Conservation (phyloP, 2,888 invertebrate species). For the Conistra vaccinii region DNA sequence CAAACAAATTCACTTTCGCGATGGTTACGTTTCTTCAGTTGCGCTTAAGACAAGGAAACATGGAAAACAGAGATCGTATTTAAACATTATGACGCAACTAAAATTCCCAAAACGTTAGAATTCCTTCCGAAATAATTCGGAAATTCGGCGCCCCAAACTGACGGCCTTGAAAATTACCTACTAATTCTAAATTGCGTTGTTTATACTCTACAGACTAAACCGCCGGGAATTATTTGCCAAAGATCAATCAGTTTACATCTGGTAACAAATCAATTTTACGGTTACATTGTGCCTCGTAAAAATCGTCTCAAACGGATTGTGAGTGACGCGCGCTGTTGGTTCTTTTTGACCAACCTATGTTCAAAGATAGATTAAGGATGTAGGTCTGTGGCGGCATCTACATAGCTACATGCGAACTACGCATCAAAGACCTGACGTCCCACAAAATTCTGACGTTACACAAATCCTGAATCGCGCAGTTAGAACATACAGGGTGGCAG, state of each 20-base stretch:
- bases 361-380: background rate
- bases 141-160: background rate
- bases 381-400: no score
- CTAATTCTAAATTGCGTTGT: constrained; percentile 6
- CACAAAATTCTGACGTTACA: no score
- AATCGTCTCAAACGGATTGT: constrained; percentile 49
- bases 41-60: no score
- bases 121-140: background rate
- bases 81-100: background rate
- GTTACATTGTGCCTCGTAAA: constrained; percentile 47
- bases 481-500: no score
- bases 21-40: no score
- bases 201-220: background rate
- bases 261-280: constrained; percentile 56
- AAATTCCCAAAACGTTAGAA: constrained; percentile 4
- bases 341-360: constrained; percentile 35
- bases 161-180: constrained; percentile 9
- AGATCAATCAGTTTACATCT: constrained; percentile 41
- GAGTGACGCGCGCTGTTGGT: constrained; percentile 53
- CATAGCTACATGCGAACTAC: no score
- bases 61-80: background rate
- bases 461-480: no score
- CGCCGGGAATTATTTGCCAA: background rate
- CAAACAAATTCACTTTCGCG: no score
- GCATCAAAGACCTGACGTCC: no score